Evolutionary conservation across 1,140 invertebrate genomes (phyloP), one percentile per base, ranked within the genome.

Genomic region (Panulirus ornatus): DNA sequence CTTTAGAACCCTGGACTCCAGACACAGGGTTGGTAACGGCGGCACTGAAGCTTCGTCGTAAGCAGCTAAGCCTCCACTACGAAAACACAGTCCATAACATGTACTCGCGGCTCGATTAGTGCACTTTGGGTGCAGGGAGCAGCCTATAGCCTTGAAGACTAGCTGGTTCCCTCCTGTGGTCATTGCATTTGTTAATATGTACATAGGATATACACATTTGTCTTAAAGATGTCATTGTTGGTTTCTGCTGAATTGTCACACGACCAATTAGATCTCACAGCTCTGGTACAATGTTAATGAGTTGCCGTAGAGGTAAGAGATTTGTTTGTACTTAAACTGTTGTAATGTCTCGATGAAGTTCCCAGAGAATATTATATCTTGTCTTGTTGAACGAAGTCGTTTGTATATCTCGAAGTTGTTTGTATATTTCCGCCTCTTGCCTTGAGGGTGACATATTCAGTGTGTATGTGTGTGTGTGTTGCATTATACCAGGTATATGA

Each of bases 21-120:
- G 95, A 95, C 86, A 93, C 93, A 22, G 95, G 95, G 8, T 93
- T 95, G 3, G 94, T 95, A 5, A 95, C 95, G 6, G 95, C 94
- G 90, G 94, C 95, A 38, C 94, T 95, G 91, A 95, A 95, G 91
- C 93, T 95, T 73, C 95, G 95, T 83, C 93, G 95, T 34, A 95
- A 95, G 91, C 93, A 94, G 84, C 94, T 95, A 66, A 93, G 95
- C 76, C 93, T 94, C 36, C 93, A 93, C 84, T 95, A 95, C 91
- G 91, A 93, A 51, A 83, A 93, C 40, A 93, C 94, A 71, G 94
- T 95, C 71, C 92, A 93, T 22, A 82, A 93, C 54, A 94, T 95
- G 93, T 95, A 95, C 66, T 83, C 91, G 1, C 34, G 91, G 14
- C 79, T 92, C 2, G 91, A 89, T 51, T 88, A 91, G n/a, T n/a